Evolutionary conservation across 1,140 invertebrate species (phyloP), one percentile per base, ranked within the genome.

Genomic region (Solenopsis fugax): DNA sequence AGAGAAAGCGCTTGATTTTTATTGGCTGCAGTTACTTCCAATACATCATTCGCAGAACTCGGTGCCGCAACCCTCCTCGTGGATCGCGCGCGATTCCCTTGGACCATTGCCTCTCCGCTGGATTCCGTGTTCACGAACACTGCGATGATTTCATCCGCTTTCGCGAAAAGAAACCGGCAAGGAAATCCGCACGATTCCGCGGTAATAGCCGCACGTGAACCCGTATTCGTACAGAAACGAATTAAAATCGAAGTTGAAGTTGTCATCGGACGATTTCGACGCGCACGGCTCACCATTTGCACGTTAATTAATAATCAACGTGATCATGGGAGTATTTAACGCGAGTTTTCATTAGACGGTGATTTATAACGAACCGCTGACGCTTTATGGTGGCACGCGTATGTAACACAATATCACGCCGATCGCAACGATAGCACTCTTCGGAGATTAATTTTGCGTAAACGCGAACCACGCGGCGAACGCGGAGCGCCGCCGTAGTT

Each of bases 1-100:
- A 91, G 88, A 90, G 86, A 92, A 90, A 88, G 64, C 78, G 90
- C 88, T 90, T 91, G 88, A 92, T 92, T 92, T 92, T 92, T 91
- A 92, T 92, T 92, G 90, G 88, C 87, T 82, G 60, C 87, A 87
- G 90, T 91, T 91, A 91, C 90, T 91, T 87, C 85, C 88, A 91
- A 91, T 91, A 89, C 87, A 91, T 91, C 89, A 91, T 91, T 87
- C 90, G 90, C 58, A 65, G 69, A 75, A 60, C 24, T 1, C 52
- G 78, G 16, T 18, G 78, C 54, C 5, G 48, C 72, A 52, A 60
- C n/a, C 67, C 50, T 54, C 54, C 41, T 37, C 60, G 65, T 41
- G 75, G 52, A 80, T 69, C 75, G 85, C 52, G 58, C 75, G 54
- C 60, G 41, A 7, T 62, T 75, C 85, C 80, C 85, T 80, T 75